Percentiles rank a stretch among this genome's conserved stretches.
phyloP scores from a whole-genome alignment of 1,140 invertebrate genomes.

The Drosophila ironensis region DNA sequence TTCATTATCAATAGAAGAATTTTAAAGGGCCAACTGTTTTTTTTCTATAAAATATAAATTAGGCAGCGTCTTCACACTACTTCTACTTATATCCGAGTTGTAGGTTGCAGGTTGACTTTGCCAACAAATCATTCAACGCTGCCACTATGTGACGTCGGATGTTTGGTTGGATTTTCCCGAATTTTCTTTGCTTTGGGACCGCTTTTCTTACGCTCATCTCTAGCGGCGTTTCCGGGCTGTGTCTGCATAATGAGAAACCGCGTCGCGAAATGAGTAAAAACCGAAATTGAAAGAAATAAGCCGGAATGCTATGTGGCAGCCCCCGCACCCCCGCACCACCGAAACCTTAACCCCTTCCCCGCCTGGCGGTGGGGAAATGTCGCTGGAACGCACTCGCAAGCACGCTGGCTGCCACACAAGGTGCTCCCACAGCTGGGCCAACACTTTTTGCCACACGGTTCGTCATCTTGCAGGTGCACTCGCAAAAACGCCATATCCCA shows the following conservation, averaged over 20 bases:
- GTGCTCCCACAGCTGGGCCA: constrained; percentile 29
- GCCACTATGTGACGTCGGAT: too few relatives aligned
- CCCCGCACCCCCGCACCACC: background rate
- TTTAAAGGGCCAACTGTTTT: too few relatives aligned
- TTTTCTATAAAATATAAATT: too few relatives aligned
- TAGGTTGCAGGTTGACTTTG: too few relatives aligned
- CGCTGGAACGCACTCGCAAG: constrained; percentile 6
- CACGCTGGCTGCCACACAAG: background rate
- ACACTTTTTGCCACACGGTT: constrained; percentile 27
- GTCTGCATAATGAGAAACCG: constrained; percentile 69
- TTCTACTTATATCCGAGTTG: too few relatives aligned
- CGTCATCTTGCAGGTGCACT: constrained; percentile 5
- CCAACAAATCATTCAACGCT: too few relatives aligned
- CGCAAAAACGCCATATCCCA: background rate
- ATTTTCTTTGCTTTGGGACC: background rate
- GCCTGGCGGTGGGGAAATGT: constrained; percentile 2
- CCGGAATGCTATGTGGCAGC: constrained; percentile 50
- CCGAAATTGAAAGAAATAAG: constrained; percentile 52
- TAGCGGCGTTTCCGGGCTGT: constrained; percentile 13
- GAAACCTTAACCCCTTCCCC: constrained; percentile 2
- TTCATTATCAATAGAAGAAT: too few relatives aligned
- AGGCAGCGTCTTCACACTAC: background rate
- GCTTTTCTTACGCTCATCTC: constrained; percentile 1
- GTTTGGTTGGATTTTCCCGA: background rate
- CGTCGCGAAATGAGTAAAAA: constrained; percentile 54